Evolutionary conservation across 2,888 invertebrate species (phyloP).

Genomic region (Pherbina coryleti): DNA sequence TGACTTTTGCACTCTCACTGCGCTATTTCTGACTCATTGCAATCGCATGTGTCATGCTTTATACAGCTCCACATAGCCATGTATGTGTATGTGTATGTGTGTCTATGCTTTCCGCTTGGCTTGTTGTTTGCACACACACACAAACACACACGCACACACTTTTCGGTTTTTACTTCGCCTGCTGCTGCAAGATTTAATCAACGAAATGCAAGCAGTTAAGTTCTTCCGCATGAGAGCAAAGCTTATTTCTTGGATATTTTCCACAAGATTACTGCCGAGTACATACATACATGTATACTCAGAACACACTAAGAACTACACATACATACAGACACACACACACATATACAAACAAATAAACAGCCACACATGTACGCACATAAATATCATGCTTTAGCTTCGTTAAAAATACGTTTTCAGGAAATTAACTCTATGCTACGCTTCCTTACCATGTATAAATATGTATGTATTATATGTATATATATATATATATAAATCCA

Average conservation of each 20-base stretch:
- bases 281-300: background rate
- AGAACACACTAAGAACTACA: background rate
- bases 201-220: slow-evolving; percentile 30
- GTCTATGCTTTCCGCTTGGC: background rate
- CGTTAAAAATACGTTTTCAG: slow-evolving; percentile 32
- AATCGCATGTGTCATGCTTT: slow-evolving; percentile 1
- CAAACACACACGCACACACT: background rate
- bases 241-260: slow-evolving; percentile 36
- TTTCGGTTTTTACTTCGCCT: background rate
- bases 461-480: background rate
- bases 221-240: slow-evolving; percentile 28
- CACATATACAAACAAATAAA: background rate
- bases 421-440: slow-evolving; percentile 38
- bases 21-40: background rate
- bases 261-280: slow-evolving; percentile 33
- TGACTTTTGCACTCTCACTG: background rate
- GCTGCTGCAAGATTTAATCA: slow-evolving; percentile 32
- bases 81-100: background rate
- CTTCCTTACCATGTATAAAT: background rate
- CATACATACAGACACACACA: background rate
- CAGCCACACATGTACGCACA: background rate
- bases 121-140: background rate
- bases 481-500: background rate
- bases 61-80: background rate
- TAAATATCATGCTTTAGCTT: background rate